Base-by-base conservation (phyloP, 2,888 invertebrate species). In the Lysandra coridon region DNA sequence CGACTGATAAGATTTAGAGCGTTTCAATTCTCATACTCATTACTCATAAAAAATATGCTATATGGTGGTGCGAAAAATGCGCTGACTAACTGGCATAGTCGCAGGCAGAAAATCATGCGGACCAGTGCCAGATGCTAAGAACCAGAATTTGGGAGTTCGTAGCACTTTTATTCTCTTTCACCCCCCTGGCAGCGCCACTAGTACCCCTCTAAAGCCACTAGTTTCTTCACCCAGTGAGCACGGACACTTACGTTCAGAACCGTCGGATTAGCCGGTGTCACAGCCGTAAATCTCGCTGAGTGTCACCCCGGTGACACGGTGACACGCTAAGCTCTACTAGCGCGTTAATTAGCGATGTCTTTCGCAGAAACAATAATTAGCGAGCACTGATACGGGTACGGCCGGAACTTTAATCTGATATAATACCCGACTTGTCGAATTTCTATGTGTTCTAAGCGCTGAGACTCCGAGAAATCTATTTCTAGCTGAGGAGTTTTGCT, bases 331-430 rank as follows among this genome's bases (percentile, higher is more conserved):
- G 69, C 69, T 69, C 69, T 69, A 64, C 69, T 69, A 69, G 69
- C 69, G 33, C 69, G 69, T 37, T 69, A 69, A 69, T 69, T 69
- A 69, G 33, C 33, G 14, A 69, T 69, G 69, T 69, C 69, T 69
- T 69, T 69, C 69, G 69, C 69, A 37, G 33, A 1, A 37, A 69
- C 69, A 69, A 33, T 69, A 33, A 69, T 69, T 69, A 37, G 30
- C 10, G 17, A 69, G 69, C 69, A 33, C 69, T 69, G 69, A 69
- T 69, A 33, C 33, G 69, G 69, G 69, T 69, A 33, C 69, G 69
- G 33, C 69, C 69, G 33, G 69, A 62, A 37, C 23, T 14, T 33
- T 69, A 33, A 69, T 69, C 69, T 14, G 33, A 33, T 69, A 30
- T 69, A 69, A 69, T 69, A 33, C 69, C 14, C 33, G 33, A 69